Evolutionary conservation across 2,888 invertebrate species (phyloP).

Genomic region (Apodemia mormo): DNA sequence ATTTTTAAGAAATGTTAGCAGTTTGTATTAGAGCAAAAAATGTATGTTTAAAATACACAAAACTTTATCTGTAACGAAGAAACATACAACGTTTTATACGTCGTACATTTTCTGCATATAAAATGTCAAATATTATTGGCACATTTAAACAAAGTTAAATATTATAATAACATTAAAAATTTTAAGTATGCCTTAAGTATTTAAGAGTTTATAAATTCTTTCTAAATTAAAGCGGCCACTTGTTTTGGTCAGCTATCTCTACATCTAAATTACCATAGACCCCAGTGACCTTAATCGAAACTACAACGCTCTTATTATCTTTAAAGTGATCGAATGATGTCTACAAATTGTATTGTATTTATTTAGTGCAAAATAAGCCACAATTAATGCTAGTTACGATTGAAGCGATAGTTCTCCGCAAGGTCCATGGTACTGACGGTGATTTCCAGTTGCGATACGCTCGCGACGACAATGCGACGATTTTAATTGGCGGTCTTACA

Average conservation of each 20-base stretch:
- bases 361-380: constrained; percentile 61
- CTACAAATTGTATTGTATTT: constrained; percentile 66
- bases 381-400: constrained; percentile 58
- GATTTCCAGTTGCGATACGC: constrained; percentile 44
- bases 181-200: not conserved
- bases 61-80: no score
- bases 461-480: constrained; percentile 50
- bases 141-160: no score
- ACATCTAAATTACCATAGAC: constrained; percentile 68
- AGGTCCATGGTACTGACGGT: constrained; percentile 30
- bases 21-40: no score
- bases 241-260: constrained; percentile 43
- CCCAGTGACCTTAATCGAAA: constrained; percentile 59
- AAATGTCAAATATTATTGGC: no score
- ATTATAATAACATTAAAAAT: constrained; percentile 18
- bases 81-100: no score
- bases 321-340: constrained; percentile 54
- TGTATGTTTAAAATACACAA: no score
- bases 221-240: not conserved
- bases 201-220: constrained; percentile 7
- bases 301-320: constrained; percentile 51
- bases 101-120: no score
- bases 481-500: constrained; percentile 60
- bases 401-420: constrained; percentile 38
- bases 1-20: no score